phyloP scores from a whole-genome alignment of 2,113 vertebrate genomes.

The Pimephales promelas region DNA sequence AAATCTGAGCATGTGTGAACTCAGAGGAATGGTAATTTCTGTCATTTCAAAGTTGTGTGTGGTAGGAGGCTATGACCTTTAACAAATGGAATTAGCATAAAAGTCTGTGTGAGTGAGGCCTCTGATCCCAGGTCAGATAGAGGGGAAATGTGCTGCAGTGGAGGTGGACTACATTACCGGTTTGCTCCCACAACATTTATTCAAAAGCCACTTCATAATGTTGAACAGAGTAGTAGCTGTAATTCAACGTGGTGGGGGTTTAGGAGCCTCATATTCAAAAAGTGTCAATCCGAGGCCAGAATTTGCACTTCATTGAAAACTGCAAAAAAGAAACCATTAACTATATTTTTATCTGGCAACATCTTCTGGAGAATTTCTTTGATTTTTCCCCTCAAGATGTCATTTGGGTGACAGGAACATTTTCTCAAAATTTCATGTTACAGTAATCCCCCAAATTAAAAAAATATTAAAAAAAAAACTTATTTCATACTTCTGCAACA shows the following conservation, averaged over 20 bases:
- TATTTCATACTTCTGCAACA: background rate
- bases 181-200: constrained; percentile 3
- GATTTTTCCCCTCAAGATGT: background rate
- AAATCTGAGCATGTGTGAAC: constrained; percentile 35
- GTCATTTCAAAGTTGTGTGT: too few relatives aligned
- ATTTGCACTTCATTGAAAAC: background rate
- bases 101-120: constrained; percentile 42
- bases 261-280: background rate
- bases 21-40: too few relatives aligned
- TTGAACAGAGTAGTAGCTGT: background rate
- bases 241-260: constrained; percentile 5
- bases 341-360: background rate
- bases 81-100: constrained; percentile 56
- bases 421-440: background rate
- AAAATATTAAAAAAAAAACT: background rate
- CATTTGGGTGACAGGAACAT: background rate
- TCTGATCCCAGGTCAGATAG: constrained; percentile 46
- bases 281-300: background rate
- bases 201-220: constrained; percentile 5
- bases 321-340: background rate
- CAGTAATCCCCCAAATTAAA: background rate
- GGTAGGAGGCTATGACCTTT: constrained; percentile 49
- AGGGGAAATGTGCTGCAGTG: constrained; percentile 14
- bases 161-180: constrained; percentile 51
- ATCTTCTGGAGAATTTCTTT: background rate